These are phyloP conservation scores for Pentalonia nigronervosa DNA, from an alignment of 1,140 invertebrate species.

Conservation along the genomic window DNA sequence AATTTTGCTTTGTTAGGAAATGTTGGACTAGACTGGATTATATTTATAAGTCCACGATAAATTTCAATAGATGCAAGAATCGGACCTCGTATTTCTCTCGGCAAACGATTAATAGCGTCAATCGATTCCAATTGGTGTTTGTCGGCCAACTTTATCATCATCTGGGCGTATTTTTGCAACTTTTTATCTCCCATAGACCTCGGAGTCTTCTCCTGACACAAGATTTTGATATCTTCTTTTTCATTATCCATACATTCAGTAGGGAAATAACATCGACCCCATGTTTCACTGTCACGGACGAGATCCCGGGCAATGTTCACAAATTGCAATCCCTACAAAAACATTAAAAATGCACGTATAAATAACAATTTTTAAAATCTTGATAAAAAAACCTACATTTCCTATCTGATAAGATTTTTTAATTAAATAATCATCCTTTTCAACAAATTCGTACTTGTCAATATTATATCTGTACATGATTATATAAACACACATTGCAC, in stretches of 20 bases:
- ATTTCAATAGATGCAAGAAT: not conserved
- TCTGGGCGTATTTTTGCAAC: not conserved
- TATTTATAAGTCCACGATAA: not conserved
- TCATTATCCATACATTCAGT: constrained; percentile 35
- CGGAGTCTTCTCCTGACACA: constrained; percentile 20
- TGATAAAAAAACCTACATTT: not conserved
- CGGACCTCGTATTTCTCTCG: not conserved
- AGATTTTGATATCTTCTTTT: constrained; percentile 28
- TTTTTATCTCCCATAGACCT: constrained; percentile 37
- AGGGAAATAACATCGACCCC: constrained; percentile 27
- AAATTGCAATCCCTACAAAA: constrained; percentile 36
- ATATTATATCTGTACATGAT: not conserved
- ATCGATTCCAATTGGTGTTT: not conserved
- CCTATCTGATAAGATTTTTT: constrained; percentile 24
- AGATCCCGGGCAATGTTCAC: constrained; percentile 8
- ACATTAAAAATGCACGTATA: not conserved
- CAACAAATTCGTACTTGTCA: not conserved
- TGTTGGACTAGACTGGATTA: not conserved
- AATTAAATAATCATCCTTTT: not conserved
- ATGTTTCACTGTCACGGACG: not conserved
- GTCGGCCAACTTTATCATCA: not conserved
- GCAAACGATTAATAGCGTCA: not conserved
- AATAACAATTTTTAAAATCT: not conserved
- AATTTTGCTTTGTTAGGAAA: not conserved
- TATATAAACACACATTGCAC: not conserved